These are phyloP conservation scores for Coregonus suidteri DNA, from an alignment of 2,797 vertebrate genomes.

Conservation along the genomic window DNA sequence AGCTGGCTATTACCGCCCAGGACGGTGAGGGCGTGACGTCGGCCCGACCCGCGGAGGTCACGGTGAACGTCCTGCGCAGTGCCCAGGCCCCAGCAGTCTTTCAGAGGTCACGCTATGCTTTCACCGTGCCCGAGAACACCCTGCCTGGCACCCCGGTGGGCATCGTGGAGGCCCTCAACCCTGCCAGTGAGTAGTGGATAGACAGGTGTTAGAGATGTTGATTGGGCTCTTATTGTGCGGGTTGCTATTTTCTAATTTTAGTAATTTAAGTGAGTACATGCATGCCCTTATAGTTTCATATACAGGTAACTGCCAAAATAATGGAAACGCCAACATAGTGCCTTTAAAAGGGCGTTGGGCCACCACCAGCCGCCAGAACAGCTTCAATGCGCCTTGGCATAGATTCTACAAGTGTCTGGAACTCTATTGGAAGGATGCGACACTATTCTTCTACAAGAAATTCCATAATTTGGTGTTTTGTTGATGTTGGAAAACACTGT, in stretches of 20 bases:
- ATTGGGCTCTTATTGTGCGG: neutral
- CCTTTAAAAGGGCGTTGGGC: no score
- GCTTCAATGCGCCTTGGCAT: no score
- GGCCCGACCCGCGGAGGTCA: slow-evolving; percentile 77
- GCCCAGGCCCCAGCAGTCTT: slow-evolving; percentile 80
- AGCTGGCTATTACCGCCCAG: slow-evolving; percentile 77
- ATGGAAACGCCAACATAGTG: no score
- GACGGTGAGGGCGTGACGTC: slow-evolving; percentile 84
- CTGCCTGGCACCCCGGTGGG: slow-evolving; percentile 79
- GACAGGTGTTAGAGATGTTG: neutral
- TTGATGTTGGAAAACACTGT: no score
- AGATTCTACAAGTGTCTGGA: no score
- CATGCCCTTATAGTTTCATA: no score
- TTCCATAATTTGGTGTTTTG: no score
- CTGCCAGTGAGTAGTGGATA: slow-evolving; percentile 76
- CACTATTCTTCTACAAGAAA: no score
- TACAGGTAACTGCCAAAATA: no score
- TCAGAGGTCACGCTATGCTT: slow-evolving; percentile 82
- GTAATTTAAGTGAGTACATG: neutral
- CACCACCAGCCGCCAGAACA: no score
- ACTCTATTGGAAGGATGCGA: no score
- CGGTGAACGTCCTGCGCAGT: slow-evolving; percentile 79
- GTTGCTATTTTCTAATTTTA: neutral
- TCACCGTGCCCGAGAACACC: slow-evolving; percentile 81
- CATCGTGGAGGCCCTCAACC: slow-evolving; percentile 76